These are phyloP conservation scores for Gobiocypris rarus DNA, from an alignment of 2,113 vertebrate species.

Conservation along the genomic window DNA sequence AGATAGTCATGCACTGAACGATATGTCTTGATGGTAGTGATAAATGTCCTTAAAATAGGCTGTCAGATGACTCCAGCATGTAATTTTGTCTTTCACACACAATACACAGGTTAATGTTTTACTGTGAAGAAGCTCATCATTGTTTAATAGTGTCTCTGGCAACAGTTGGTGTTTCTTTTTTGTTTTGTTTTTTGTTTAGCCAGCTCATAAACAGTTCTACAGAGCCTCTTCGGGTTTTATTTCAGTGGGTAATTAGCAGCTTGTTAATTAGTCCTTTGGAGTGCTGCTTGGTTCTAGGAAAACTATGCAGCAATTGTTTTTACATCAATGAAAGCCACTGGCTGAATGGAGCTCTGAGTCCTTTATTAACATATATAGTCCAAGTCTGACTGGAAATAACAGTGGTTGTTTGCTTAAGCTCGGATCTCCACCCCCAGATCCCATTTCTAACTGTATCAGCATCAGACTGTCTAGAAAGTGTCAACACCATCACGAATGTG, in stretches of 20 bases:
- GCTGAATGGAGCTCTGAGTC: slow-evolving; percentile 21
- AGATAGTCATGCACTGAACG: background rate
- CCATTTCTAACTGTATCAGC: background rate
- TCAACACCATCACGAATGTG: background rate
- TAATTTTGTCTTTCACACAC: background rate
- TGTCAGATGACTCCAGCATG: background rate
- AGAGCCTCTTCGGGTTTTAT: slow-evolving; percentile 8
- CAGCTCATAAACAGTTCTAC: slow-evolving; percentile 15
- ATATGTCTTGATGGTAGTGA: slow-evolving; percentile 22
- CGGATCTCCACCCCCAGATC: slow-evolving; percentile 4
- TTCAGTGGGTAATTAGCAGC: slow-evolving; percentile 35
- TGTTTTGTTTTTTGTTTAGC: background rate
- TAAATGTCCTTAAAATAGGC: slow-evolving; percentile 24
- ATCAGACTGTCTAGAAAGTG: background rate
- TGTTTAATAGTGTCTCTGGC: background rate
- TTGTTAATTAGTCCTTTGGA: slow-evolving; percentile 29
- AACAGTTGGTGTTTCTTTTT: background rate
- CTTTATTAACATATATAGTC: slow-evolving; percentile 36
- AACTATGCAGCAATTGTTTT: slow-evolving; percentile 30
- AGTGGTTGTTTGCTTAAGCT: slow-evolving; percentile 17
- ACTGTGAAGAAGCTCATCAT: background rate
- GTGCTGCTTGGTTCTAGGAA: slow-evolving; percentile 27
- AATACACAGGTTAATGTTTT: slow-evolving; percentile 12
- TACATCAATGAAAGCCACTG: slow-evolving; percentile 24
- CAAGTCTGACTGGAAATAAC: background rate